Conservation (phyloP, 2,113 vertebrate genomes). For the Sorex fumeus region DNA sequence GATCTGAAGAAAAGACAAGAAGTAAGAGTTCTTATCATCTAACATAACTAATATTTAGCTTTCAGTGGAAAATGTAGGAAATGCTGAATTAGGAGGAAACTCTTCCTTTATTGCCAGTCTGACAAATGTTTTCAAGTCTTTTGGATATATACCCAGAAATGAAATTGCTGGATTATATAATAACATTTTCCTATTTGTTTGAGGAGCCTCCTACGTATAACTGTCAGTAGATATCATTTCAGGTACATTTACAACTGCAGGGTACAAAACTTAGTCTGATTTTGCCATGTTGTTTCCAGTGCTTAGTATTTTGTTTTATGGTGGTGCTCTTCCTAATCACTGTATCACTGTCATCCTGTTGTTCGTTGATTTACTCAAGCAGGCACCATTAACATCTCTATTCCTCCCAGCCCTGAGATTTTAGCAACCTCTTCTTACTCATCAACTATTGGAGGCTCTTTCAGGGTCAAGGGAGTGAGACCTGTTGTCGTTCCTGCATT, state of each 20-base stretch:
- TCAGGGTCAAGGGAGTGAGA: no score
- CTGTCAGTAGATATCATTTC: neutral
- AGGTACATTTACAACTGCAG: neutral
- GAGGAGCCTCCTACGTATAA: neutral
- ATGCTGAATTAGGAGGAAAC: conserved; percentile 10
- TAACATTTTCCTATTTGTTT: neutral
- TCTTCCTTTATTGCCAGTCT: conserved; percentile 34
- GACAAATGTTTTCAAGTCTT: neutral
- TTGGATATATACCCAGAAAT: neutral
- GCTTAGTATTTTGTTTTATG: neutral
- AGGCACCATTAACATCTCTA: no score
- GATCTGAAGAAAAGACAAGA: conserved; percentile 95
- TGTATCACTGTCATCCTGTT: no score
- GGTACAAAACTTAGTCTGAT: neutral
- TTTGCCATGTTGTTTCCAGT: neutral
- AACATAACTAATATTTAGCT: neutral
- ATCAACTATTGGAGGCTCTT: no score
- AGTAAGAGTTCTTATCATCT: conserved; percentile 87
- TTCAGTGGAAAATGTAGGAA: conserved; percentile 29
- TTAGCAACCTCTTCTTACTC: no score
- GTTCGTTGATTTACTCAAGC: no score
- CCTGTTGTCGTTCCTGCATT: no score
- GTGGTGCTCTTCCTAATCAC: no score
- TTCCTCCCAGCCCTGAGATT: no score
- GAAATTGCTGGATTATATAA: no score